phyloP scores from a whole-genome alignment of 1,140 invertebrate species.

The Protaetia brevitarsis region DNA sequence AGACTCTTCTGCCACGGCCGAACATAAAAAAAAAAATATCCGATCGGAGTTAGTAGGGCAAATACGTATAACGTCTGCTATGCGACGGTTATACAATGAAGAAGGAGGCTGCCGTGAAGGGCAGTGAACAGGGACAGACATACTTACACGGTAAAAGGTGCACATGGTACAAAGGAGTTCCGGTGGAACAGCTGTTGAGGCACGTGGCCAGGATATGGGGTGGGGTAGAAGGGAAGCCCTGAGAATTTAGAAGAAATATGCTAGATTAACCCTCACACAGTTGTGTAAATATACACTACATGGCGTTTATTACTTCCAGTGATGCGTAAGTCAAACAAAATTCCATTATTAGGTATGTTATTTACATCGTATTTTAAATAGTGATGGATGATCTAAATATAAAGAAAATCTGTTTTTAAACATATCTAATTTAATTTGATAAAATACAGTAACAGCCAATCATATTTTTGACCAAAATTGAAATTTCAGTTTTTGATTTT shows the following conservation, averaged over 20 bases:
- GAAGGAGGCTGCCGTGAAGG: conserved; percentile 1
- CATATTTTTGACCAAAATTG: too few species aligned
- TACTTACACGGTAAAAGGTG: conserved; percentile 1
- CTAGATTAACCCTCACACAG: conserved; percentile 1
- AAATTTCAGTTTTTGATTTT: too few species aligned
- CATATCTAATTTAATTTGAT: too few species aligned
- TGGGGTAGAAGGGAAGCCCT: conserved; percentile 1
- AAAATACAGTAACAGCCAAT: too few species aligned
- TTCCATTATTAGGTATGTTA: too few species aligned
- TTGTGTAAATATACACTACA: not conserved
- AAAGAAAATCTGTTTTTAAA: too few species aligned
- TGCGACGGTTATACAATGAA: conserved; percentile 9
- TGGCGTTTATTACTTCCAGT: too few species aligned
- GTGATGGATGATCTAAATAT: too few species aligned
- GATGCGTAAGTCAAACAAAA: too few species aligned
- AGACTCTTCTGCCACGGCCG: not conserved
- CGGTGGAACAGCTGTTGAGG: conserved; percentile 36
- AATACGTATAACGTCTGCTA: conserved; percentile 10
- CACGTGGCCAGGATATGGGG: conserved; percentile 29
- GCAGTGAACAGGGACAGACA: conserved; percentile 6
- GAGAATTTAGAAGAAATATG: conserved; percentile 14
- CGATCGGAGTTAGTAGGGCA: conserved; percentile 14
- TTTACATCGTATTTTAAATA: too few species aligned
- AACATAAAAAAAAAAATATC: conserved; percentile 15
- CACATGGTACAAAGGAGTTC: conserved; percentile 34